Evolutionary conservation across 2,888 invertebrate species (phyloP), one percentile per base, ranked within the genome.

Genomic region (Sepioteuthis lessoniana): DNA sequence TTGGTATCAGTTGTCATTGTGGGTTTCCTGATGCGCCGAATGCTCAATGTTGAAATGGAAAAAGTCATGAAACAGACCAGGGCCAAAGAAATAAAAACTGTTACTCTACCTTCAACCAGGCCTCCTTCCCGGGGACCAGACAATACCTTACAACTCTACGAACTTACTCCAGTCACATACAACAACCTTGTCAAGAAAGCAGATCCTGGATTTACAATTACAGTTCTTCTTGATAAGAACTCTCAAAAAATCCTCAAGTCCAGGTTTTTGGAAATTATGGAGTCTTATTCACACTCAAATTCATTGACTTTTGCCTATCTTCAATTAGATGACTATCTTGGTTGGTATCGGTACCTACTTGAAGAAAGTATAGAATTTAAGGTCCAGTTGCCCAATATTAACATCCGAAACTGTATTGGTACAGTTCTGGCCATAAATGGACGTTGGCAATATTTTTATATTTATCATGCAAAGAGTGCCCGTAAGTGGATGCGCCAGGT

Each of bases 271-370:
- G 98, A 98, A 97, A 98, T 98, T 95, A 98, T 99, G 94, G 99
- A 99, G 98, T 99, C 99, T 7, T 99, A 99, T 97, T 98, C 99
- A 97, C 98, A 98, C 97, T 99, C 99, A 97, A 99, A 99, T 97
- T 99, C 99, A 0, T 98, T 99, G 94, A 98, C 99, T 97, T 99
- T 99, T 98, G 98, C 99, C 47, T 99, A 98, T 97, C 98, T 99
- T 97, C 98, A 98, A 96, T 98, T 99, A 96, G 99, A 99, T 97
- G 98, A 99, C 95, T 98, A 99, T 96, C 97, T 99, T 94, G 98
- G 98, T 95, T 99, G 99, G 99, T 99, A 99, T 97, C 98, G 98
- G 90, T 98, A 98, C 96, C 97, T 99, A 94, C 97, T 99, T 95
- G 98, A 98, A 96, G 98, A 99, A 96, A 96, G 96, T 50, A 94